phyloP scores from a whole-genome alignment of 2,113 vertebrate species.

The Marcusenius ussheri region DNA sequence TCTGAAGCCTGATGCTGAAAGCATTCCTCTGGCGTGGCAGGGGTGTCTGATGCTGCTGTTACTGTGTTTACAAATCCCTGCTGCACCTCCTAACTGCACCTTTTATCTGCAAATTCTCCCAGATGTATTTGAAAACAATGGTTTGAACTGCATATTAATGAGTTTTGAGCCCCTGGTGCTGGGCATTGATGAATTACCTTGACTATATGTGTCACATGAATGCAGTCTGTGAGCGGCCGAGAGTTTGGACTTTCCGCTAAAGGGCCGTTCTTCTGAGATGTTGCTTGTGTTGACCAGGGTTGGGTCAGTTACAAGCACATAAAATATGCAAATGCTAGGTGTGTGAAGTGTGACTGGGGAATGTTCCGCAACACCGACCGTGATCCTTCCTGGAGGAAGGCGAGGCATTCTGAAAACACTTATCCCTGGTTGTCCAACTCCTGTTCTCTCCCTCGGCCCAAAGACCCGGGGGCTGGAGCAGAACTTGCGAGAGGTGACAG shows the following conservation, averaged over 20 bases:
- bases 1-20: neutral
- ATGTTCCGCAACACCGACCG: neutral
- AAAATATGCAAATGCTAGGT: neutral
- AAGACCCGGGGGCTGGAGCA: slow-evolving; percentile 83
- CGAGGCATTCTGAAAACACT: neutral
- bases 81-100: neutral
- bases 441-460: neutral
- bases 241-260: neutral
- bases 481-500: slow-evolving; percentile 73
- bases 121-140: neutral
- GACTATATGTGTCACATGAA: neutral
- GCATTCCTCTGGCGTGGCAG: neutral
- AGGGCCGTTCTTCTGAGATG: neutral
- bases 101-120: neutral
- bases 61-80: neutral
- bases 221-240: neutral
- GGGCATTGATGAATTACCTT: neutral
- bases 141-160: neutral
- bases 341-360: neutral
- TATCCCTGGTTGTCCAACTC: too few relatives aligned
- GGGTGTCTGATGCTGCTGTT: neutral
- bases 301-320: neutral
- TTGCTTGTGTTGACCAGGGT: neutral
- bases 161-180: neutral
- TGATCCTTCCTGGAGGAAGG: neutral